Percentiles rank a stretch among this genome's conserved stretches.
Evolutionary conservation across 2,113 vertebrate genomes (phyloP).

Genomic region (Lepidothrix coronata): DNA sequence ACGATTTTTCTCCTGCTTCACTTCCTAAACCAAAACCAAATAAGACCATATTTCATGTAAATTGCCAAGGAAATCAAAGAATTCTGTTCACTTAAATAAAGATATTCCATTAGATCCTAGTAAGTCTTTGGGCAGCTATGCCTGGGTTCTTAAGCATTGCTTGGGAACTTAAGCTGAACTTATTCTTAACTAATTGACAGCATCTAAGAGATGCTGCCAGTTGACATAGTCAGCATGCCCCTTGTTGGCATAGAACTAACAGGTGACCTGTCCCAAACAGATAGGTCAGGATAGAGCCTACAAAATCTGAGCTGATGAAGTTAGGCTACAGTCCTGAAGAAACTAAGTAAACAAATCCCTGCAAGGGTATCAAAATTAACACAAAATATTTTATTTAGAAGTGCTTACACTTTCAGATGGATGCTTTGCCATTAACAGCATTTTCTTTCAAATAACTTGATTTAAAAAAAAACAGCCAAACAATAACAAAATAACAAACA

Average conservation of each 20-base stretch:
- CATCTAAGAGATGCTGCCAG: background rate
- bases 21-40: slow-evolving; percentile 72
- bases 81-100: background rate
- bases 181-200: background rate
- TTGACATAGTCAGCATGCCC: background rate
- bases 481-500: background rate
- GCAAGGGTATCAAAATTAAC: background rate
- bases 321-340: background rate
- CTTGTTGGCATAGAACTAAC: background rate
- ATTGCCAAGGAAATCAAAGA: background rate
- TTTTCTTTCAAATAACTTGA: background rate
- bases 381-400: background rate
- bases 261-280: background rate
- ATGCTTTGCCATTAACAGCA: background rate
- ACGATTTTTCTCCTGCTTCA: slow-evolving; percentile 77
- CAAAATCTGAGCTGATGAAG: background rate
- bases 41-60: background rate
- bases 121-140: background rate
- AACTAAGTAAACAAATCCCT: background rate
- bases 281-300: background rate
- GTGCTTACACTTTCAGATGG: background rate
- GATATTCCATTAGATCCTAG: background rate
- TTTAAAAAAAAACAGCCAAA: background rate
- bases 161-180: background rate
- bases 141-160: background rate